Base-by-base conservation (phyloP, 2,113 vertebrate genomes). In the Nestor notabilis region DNA sequence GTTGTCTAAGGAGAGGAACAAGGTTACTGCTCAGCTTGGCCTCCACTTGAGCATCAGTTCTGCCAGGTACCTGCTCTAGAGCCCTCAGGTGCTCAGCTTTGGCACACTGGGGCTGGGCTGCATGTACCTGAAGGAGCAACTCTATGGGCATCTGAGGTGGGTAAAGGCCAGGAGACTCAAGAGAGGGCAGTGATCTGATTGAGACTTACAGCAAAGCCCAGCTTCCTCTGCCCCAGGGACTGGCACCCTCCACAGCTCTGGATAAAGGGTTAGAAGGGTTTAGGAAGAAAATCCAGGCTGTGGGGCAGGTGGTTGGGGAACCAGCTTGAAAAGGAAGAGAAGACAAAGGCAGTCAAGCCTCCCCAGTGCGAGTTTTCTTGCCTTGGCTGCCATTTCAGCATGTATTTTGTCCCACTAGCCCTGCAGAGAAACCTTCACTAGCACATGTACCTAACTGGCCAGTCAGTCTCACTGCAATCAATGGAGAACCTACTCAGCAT, bases 1-100 rank as follows among this genome's bases (percentile, higher is more conserved):
- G 94, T 13, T 49, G 80, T 75, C 96, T 94, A 61, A 82, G 95
- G 93, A 96, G 94, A 83, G 29, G 60, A 58, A 52, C 23, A 0
- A 58, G 47, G 76, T 49, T 61, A 5, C 60, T 18, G 27, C 60
- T 37, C 25, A 21, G 61, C 24, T 58, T 58, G 60, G 49, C 49
- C 58, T 46, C 75, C 20, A 9, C 18, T 10, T 7, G 17, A 47
- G 70, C 19, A 47, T 5, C 71, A 64, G 52, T 46, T 60, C 49
- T 69, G 77, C 76, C 23, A 33, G 39, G 25, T 6, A 10, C 7
- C 61, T 69, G 39, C 75, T 65, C 47, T 31, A 13, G 35, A 39
- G 28, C 75, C 19, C 49, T 35, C 2, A 2, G 89, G 44, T 6
- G 43, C 53, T 2, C 1, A 37, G 53, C 3, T 37, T 13, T 1